Evolutionary conservation across 2,113 vertebrate genomes (phyloP).

Genomic region (Leptosomus discolor): DNA sequence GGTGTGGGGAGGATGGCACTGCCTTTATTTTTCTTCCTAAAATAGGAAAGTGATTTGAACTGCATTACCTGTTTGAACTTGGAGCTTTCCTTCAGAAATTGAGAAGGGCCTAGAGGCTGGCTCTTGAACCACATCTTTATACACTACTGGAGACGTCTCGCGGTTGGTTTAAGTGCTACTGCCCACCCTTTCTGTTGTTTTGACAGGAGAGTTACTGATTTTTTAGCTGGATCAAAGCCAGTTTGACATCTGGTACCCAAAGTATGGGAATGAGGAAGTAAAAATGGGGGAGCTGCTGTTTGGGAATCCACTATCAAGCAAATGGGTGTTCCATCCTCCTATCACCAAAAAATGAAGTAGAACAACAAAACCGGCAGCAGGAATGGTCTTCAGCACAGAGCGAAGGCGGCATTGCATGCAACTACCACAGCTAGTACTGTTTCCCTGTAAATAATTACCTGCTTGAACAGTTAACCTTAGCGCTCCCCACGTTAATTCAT

Average conservation of each 20-base stretch:
- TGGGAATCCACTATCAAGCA: neutral
- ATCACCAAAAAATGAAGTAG: neutral
- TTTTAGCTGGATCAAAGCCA: neutral
- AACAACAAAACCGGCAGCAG: neutral
- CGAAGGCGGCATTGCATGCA: neutral
- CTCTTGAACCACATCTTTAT: neutral
- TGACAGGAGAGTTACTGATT: neutral
- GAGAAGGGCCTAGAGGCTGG: neutral
- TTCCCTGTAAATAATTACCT: neutral
- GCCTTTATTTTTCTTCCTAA: neutral
- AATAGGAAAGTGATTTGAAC: neutral
- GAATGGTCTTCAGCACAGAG: neutral
- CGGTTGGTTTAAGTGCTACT: neutral
- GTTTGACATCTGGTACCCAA: neutral
- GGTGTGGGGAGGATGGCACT: neutral
- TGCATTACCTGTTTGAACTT: neutral
- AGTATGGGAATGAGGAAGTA: neutral
- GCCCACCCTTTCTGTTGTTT: neutral
- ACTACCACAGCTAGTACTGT: neutral
- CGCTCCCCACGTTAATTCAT: neutral
- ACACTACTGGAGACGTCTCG: rapidly evolving
- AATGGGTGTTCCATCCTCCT: neutral
- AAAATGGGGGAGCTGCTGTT: neutral
- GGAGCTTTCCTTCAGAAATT: neutral
- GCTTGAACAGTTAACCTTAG: neutral